phyloP scores from a whole-genome alignment of 2,797 vertebrate species.

The Halcyon badia region DNA sequence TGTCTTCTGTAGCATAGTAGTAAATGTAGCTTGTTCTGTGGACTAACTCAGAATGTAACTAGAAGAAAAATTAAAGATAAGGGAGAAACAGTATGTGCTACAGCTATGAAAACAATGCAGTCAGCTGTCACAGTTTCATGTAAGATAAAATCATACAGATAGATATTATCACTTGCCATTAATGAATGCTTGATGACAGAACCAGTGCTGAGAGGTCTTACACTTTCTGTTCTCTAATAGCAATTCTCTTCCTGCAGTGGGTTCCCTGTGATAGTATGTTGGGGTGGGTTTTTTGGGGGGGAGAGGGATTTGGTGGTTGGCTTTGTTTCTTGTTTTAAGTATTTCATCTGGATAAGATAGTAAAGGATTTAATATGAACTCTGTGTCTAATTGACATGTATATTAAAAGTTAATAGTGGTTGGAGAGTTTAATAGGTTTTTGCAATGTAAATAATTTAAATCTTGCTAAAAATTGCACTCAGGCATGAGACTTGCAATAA shows the following conservation, averaged over 20 bases:
- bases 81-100: neutral
- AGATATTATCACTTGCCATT: neutral
- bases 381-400: accelerated
- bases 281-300: too few relatives aligned
- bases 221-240: neutral
- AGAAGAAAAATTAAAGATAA: neutral
- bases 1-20: neutral
- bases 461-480: neutral
- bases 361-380: neutral
- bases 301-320: neutral
- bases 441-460: neutral
- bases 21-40: neutral
- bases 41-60: neutral
- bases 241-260: neutral
- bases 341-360: neutral
- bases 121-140: neutral
- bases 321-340: neutral
- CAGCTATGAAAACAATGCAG: neutral
- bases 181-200: neutral
- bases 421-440: neutral
- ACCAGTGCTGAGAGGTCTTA: neutral
- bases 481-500: neutral
- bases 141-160: neutral
- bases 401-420: neutral
- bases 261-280: neutral